phyloP scores from a whole-genome alignment of 2,888 invertebrate species.

The Venustoraphidia nigricollis region DNA sequence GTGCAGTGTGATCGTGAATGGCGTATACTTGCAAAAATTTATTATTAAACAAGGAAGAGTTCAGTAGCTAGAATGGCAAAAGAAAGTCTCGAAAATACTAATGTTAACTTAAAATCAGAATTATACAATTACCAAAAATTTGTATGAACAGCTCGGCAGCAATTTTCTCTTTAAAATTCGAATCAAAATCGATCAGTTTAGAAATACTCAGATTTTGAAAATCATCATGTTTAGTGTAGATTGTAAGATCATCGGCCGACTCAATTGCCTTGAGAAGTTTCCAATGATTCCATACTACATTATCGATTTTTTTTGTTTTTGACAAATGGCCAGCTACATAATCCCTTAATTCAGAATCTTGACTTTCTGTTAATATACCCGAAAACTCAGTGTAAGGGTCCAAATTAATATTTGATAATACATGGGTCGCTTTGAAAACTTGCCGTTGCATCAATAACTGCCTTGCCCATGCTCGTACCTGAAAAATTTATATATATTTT shows the following conservation, averaged over 20 bases:
- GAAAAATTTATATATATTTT: conserved; percentile 11
- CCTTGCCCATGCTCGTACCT: conserved; percentile 47
- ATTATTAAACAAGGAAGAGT: too few relatives aligned
- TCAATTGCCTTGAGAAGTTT: conserved; percentile 24
- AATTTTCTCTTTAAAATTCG: conserved; percentile 37
- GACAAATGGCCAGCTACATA: conserved; percentile 49
- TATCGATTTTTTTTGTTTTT: conserved; percentile 28
- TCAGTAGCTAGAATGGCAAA: too few relatives aligned
- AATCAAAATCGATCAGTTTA: conserved; percentile 11
- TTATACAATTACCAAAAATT: conserved; percentile 33
- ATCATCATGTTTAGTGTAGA: conserved; percentile 2
- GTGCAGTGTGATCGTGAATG: too few relatives aligned
- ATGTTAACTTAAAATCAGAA: too few relatives aligned
- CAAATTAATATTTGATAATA: conserved; percentile 43
- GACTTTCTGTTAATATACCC: conserved; percentile 39
- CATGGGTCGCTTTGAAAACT: conserved; percentile 46
- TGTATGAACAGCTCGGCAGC: conserved; percentile 40
- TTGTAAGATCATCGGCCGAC: conserved; percentile 9
- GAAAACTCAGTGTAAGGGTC: conserved; percentile 40
- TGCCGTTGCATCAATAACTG: conserved; percentile 44
- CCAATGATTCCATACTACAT: conserved; percentile 25
- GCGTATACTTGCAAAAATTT: too few relatives aligned
- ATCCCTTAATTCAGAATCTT: conserved; percentile 41
- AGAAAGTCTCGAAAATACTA: too few relatives aligned
- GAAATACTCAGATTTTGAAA: conserved; percentile 15